A percentile compares a stretch with the other conserved stretches of the same genome.
Evolutionary conservation across 2,888 invertebrate species (phyloP).

Genomic region (Tipula unca): DNA sequence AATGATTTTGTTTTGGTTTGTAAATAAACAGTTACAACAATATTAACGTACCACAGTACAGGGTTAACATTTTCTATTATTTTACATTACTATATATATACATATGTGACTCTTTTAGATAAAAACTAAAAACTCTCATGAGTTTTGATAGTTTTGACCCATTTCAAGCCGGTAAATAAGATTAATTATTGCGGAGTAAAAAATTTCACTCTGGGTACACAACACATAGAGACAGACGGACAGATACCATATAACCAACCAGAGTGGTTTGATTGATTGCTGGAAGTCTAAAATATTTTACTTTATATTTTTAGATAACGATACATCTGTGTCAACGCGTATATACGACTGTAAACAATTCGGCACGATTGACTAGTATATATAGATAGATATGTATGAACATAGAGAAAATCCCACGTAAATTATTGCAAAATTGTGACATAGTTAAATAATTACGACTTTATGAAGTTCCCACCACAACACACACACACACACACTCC

Average conservation of each 20-base stretch:
- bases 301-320: not conserved
- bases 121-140: not conserved
- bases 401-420: not conserved
- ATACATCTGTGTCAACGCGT: not conserved
- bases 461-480: not conserved
- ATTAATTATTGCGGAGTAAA: not conserved
- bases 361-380: not conserved
- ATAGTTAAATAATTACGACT: not conserved
- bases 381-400: not conserved
- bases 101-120: not conserved
- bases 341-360: not conserved
- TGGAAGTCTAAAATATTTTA: not conserved
- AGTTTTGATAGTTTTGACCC: constrained; percentile 14
- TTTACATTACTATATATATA: no score
- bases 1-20: not conserved
- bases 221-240: not conserved
- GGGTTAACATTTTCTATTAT: not conserved
- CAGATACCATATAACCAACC: not conserved
- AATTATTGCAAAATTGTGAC: not conserved
- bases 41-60: not conserved
- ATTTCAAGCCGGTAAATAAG: constrained; percentile 8
- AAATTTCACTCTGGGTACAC: not conserved
- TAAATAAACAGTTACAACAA: not conserved
- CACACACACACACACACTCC: not conserved
- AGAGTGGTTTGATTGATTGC: not conserved